phyloP scores from a whole-genome alignment of 2,797 vertebrate species.

The Morelia viridis region DNA sequence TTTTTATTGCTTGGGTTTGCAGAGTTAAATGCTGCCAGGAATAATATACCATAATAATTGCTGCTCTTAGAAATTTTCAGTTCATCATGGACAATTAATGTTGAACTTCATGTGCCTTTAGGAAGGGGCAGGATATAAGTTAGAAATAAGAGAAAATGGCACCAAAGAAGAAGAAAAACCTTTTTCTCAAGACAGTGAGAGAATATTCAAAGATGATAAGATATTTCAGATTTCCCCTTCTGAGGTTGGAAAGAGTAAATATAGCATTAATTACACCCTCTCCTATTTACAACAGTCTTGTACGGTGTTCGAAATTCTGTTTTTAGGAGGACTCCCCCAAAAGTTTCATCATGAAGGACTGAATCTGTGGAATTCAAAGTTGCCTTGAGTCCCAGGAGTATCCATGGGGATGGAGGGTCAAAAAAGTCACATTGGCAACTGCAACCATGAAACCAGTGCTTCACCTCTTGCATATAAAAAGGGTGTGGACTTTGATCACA shows the following conservation, averaged over 20 bases:
- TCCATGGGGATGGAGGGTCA: neutral
- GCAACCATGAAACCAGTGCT: neutral
- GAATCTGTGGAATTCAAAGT: neutral
- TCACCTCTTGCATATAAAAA: neutral
- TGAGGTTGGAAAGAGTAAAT: neutral
- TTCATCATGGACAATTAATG: constrained; percentile 17
- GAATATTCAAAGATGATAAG: neutral
- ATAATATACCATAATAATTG: constrained; percentile 15
- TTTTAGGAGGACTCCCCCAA: neutral
- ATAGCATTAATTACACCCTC: neutral
- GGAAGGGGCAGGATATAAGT: neutral
- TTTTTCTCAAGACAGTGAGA: neutral
- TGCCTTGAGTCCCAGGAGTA: neutral
- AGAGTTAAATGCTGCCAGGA: constrained; percentile 54
- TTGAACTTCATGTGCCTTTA: constrained; percentile 24
- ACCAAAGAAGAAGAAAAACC: neutral
- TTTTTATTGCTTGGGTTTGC: constrained; percentile 49
- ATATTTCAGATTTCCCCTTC: neutral
- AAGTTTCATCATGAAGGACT: neutral
- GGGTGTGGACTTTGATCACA: neutral
- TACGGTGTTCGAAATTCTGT: neutral
- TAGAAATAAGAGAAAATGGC: neutral
- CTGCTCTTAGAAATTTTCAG: constrained; percentile 8
- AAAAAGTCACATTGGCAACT: neutral
- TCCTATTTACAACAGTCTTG: neutral